Conservation (phyloP, 2,888 invertebrate genomes). For the Laothoe populi region DNA sequence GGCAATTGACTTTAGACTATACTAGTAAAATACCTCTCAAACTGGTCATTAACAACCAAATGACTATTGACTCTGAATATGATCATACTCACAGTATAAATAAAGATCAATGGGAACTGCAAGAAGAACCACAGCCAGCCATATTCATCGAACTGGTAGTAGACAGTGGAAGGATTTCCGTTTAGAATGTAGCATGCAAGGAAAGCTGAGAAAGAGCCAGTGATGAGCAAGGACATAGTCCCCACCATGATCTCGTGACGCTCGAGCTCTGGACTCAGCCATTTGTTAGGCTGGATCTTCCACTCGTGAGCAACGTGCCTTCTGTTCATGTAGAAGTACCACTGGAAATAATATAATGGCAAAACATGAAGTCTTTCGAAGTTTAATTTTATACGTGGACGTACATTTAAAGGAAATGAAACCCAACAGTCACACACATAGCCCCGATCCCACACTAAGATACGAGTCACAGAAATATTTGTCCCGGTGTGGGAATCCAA, state of each 20-base stretch:
- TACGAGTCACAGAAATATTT: too few species aligned
- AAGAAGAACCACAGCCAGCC: constrained; percentile 87
- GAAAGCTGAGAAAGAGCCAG: constrained; percentile 83
- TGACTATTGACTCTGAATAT: neutral
- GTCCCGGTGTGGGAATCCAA: too few species aligned
- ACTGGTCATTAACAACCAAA: neutral
- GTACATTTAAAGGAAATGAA: too few species aligned
- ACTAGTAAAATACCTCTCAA: neutral
- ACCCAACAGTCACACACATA: too few species aligned
- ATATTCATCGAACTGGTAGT: constrained; percentile 86
- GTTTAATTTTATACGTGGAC: too few species aligned
- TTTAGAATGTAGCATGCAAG: constrained; percentile 88
- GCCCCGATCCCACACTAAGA: too few species aligned
- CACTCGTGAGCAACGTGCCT: constrained; percentile 86
- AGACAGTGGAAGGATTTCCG: constrained; percentile 87
- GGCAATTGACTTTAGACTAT: too few species aligned
- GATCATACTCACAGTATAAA: constrained; percentile 84
- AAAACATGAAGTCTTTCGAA: too few species aligned
- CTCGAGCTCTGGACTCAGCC: constrained; percentile 87
- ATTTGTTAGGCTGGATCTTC: constrained; percentile 90
- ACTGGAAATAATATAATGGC: too few species aligned
- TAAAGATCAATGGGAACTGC: constrained; percentile 87
- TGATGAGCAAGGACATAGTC: constrained; percentile 82
- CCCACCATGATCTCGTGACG: constrained; percentile 88
- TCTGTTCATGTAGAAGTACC: constrained; percentile 88